phyloP scores from a whole-genome alignment of 2,797 vertebrate species.

The Pangasius djambal region DNA sequence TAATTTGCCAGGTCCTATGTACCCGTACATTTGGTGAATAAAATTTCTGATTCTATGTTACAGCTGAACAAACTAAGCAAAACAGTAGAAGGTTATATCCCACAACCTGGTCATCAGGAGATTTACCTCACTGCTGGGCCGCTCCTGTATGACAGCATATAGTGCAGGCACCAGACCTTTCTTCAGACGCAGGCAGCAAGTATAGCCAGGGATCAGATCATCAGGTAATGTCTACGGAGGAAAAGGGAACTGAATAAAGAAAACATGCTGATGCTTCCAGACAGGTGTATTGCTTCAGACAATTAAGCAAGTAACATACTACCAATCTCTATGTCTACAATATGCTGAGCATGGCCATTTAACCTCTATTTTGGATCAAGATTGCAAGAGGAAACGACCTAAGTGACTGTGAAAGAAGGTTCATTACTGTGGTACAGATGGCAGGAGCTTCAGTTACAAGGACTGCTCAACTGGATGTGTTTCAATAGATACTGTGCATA shows the following conservation, averaged over 20 bases:
- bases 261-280: neutral
- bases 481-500: neutral
- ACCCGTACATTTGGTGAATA: neutral
- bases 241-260: slow-evolving; percentile 20
- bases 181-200: slow-evolving; percentile 91
- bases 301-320: neutral
- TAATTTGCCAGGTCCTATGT: neutral
- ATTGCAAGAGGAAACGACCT: neutral
- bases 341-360: neutral
- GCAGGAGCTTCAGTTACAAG: neutral
- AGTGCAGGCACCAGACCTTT: slow-evolving; percentile 91
- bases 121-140: slow-evolving; percentile 92
- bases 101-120: neutral
- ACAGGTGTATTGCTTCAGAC: neutral
- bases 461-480: neutral
- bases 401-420: neutral
- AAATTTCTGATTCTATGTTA: neutral
- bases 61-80: neutral
- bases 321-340: neutral
- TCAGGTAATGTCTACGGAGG: slow-evolving; percentile 89
- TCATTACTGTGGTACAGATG: neutral
- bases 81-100: neutral
- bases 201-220: slow-evolving; percentile 89
- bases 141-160: slow-evolving; percentile 92
- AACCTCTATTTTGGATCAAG: neutral